Conservation (phyloP, 2,797 vertebrate species). For the Coreius guichenoti region DNA sequence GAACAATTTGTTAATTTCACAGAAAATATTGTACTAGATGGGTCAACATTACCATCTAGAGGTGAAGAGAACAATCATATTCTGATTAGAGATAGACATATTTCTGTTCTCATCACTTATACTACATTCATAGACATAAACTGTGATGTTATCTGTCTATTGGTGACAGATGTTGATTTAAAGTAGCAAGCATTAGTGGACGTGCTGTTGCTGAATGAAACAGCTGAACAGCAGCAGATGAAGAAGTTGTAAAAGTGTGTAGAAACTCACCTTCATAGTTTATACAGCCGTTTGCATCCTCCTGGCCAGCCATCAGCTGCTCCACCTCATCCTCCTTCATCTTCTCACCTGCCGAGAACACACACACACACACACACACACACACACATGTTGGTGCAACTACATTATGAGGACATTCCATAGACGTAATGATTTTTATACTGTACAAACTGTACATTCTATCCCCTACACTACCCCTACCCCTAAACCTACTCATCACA, state of each 20-base stretch:
- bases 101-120: neutral
- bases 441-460: no score
- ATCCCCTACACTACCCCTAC: no score
- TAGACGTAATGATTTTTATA: no score
- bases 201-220: neutral
- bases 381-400: no score
- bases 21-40: neutral
- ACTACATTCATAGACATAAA: neutral
- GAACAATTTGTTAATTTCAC: neutral
- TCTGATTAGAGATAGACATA: neutral
- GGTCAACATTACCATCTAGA: neutral
- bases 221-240: neutral
- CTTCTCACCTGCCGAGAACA: conserved; percentile 77
- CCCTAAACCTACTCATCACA: no score
- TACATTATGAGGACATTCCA: no score
- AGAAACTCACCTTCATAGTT: conserved; percentile 77
- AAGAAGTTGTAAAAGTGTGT: neutral
- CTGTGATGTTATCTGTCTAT: neutral
- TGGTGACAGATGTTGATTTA: neutral
- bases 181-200: neutral
- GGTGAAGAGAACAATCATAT: neutral
- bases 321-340: conserved; percentile 83
- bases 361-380: neutral
- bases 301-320: conserved; percentile 83
- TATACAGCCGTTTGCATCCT: conserved; percentile 83